phyloP scores from a whole-genome alignment of 2,113 vertebrate genomes.

The Apistogramma diplotaenia region DNA sequence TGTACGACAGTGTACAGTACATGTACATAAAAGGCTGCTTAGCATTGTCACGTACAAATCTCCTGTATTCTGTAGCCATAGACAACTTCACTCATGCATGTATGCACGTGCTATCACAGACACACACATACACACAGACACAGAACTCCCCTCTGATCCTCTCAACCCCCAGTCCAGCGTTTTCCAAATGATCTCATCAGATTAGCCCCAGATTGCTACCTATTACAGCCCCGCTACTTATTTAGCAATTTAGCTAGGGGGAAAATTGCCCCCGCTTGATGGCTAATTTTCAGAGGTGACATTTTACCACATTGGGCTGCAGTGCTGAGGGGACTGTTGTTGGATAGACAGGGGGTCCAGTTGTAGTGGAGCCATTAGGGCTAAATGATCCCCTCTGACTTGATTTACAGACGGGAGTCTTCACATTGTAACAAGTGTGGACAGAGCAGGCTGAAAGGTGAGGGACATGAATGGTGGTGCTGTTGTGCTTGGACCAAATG shows the following conservation, averaged over 20 bases:
- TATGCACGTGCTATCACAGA: neutral
- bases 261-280: constrained; percentile 71
- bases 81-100: neutral
- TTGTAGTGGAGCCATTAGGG: constrained; percentile 69
- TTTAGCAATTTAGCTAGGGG: constrained; percentile 80
- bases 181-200: constrained; percentile 86
- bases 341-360: constrained; percentile 65
- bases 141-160: constrained; percentile 2
- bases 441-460: constrained; percentile 12
- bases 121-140: neutral
- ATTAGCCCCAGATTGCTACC: constrained; percentile 85
- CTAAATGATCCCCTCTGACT: constrained; percentile 71
- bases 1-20: neutral
- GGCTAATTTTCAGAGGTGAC: constrained; percentile 77
- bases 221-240: constrained; percentile 81
- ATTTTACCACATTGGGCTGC: constrained; percentile 69
- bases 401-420: constrained; percentile 56
- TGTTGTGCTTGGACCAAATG: constrained; percentile 2
- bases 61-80: neutral
- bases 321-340: constrained; percentile 57
- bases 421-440: constrained; percentile 45
- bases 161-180: constrained; percentile 57
- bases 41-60: neutral
- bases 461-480: constrained; percentile 20
- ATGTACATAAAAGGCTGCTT: neutral